These are phyloP conservation scores for Spatulosminthurus flaviceps DNA, from an alignment of 2,888 invertebrate species.

Conservation along the genomic window DNA sequence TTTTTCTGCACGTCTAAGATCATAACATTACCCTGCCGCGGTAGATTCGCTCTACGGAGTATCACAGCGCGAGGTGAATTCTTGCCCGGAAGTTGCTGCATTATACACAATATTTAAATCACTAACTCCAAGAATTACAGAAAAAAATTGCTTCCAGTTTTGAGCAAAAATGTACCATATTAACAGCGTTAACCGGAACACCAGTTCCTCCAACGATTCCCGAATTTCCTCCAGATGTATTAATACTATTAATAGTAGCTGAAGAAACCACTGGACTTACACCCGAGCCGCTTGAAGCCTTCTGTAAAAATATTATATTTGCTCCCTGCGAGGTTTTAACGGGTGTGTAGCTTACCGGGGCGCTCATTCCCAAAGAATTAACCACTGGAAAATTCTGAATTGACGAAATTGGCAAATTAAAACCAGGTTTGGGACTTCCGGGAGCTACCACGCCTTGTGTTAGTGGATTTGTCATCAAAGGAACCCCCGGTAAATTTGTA, in stretches of 20 bases:
- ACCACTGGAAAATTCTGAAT: constrained; percentile 50
- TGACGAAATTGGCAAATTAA: constrained; percentile 46
- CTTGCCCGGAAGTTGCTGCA: constrained; percentile 53
- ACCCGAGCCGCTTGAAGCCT: constrained; percentile 45
- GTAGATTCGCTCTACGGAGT: constrained; percentile 57
- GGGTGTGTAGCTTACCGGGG: constrained; percentile 38
- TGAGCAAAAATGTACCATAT: constrained; percentile 5
- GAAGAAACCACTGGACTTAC: constrained; percentile 10
- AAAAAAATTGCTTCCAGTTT: background rate
- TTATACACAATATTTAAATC: background rate
- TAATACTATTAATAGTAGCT: constrained; percentile 24
- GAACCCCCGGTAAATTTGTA: background rate
- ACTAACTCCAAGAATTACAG: background rate
- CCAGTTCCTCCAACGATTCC: background rate
- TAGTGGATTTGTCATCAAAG: background rate
- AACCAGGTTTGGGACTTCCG: constrained; percentile 22
- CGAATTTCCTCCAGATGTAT: constrained; percentile 43
- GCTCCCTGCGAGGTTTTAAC: constrained; percentile 51
- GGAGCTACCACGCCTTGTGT: background rate
- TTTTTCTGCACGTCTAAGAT: constrained; percentile 59
- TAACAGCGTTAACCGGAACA: constrained; percentile 12
- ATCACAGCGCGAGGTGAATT: constrained; percentile 58
- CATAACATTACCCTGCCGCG: constrained; percentile 52
- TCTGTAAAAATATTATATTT: constrained; percentile 61
- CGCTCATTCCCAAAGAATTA: constrained; percentile 24